These are phyloP conservation scores for Calameuta filiformis DNA, from an alignment of 2,888 invertebrate species.

Conservation along the genomic window DNA sequence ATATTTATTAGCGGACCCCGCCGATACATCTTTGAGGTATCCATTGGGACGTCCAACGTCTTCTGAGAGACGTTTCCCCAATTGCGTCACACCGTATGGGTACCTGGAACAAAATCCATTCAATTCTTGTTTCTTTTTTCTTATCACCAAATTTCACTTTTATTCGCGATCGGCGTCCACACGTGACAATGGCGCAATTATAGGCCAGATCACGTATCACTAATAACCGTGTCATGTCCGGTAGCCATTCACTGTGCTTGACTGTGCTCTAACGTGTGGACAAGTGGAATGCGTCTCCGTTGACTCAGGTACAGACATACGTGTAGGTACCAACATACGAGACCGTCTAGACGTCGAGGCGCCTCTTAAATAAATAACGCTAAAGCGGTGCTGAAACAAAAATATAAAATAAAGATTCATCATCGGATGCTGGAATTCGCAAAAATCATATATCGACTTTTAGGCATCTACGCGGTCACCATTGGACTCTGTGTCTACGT, in stretches of 20 bases:
- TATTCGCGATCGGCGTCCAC: too few relatives aligned
- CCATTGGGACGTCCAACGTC: constrained; percentile 29
- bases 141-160: too few relatives aligned
- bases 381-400: too few relatives aligned
- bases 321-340: neutral
- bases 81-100: constrained; percentile 11
- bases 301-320: neutral
- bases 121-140: neutral
- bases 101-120: constrained; percentile 10
- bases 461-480: too few relatives aligned
- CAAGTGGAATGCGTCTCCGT: neutral
- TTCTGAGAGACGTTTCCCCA: constrained; percentile 34
- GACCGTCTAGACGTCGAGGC: neutral
- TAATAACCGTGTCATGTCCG: neutral
- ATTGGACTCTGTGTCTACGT: too few relatives aligned
- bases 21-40: constrained; percentile 4
- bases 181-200: too few relatives aligned
- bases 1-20: constrained; percentile 36
- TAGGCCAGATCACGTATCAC: neutral
- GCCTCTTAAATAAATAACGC: neutral
- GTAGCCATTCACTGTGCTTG: neutral
- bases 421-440: too few relatives aligned
- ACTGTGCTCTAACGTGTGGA: too few relatives aligned
- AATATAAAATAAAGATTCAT: too few relatives aligned
- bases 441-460: too few relatives aligned